These are phyloP conservation scores for Tragelaphus eurycerus DNA, from an alignment of 2,797 vertebrate genomes.

Conservation along the genomic window DNA sequence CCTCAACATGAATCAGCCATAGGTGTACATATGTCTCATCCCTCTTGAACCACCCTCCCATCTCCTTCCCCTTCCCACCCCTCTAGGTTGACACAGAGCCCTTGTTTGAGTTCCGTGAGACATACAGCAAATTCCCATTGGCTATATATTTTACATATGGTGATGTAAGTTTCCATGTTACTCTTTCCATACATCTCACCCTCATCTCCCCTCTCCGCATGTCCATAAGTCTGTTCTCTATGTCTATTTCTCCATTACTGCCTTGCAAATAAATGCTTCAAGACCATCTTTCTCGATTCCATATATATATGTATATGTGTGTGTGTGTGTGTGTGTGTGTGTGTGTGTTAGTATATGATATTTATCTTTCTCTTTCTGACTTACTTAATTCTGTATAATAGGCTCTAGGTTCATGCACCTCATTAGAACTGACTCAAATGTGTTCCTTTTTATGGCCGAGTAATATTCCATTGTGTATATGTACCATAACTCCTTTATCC, in stretches of 20 bases:
- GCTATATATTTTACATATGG: background rate
- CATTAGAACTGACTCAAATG: background rate
- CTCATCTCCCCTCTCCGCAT: background rate
- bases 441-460: background rate
- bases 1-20: background rate
- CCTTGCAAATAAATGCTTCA: background rate
- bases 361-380: background rate
- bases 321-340: background rate
- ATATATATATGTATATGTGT: background rate
- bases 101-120: background rate
- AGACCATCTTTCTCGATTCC: background rate
- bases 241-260: background rate
- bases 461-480: background rate
- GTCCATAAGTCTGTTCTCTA: background rate
- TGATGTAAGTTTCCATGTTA: background rate
- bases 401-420: background rate
- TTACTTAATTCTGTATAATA: background rate
- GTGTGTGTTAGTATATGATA: background rate
- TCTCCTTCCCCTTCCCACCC: background rate
- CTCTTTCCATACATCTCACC: background rate
- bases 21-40: background rate
- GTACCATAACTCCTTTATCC: background rate
- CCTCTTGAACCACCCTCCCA: background rate
- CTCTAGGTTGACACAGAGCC: background rate
- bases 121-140: background rate